Evolutionary conservation across 2,113 vertebrate species (phyloP), one percentile per base, ranked within the genome.

Genomic region (Myxocyprinus asiaticus): DNA sequence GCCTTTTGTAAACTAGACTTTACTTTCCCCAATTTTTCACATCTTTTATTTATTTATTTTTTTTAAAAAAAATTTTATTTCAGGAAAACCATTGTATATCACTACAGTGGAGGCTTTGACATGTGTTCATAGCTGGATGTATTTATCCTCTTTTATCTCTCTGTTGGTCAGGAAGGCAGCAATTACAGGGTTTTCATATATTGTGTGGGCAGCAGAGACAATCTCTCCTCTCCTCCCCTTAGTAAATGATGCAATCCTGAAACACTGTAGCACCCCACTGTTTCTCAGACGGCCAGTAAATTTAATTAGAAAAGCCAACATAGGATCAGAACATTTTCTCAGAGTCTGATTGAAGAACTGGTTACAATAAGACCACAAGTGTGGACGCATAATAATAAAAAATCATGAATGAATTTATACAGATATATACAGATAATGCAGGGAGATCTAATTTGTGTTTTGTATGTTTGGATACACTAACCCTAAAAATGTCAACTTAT

Each of bases 281-380:
- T 69, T 77, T 56, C 22, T 66, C 51, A 53, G 67, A 67, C 48
- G 69, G 74, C 43, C 51, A 64, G 79, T 66, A 84, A 84, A 81
- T 63, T 72, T 75, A 62, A 80, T 80, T 83, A 83, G 70, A 83
- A 72, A 77, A 62, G 11, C n/a, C 15, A n/a, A 77, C 73, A 76
- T 76, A 59, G 61, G 51, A 80, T 77, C 47, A 70, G 17, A 67
- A 70, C 78, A 63, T 47, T 58, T 58, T 58, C 47, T 48, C 44
- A 0, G 43, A 73, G 72, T 61, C 58, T 63, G 72, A 10, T 51
- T 63, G 15, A 74, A 74, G 58, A 74, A 74, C 58, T 47, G 72
- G 58, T 15, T 74, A 63, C 62, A 63, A 74, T 50, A 45, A 63
- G 59, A 50, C 15, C 6, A 4, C 8, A 14, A 14, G 71, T 7